A percentile compares a stretch with the other conserved stretches of the same genome.
These are phyloP conservation scores for Drosophila carrolli DNA, from an alignment of 1,140 invertebrate genomes.

Conservation along the genomic window DNA sequence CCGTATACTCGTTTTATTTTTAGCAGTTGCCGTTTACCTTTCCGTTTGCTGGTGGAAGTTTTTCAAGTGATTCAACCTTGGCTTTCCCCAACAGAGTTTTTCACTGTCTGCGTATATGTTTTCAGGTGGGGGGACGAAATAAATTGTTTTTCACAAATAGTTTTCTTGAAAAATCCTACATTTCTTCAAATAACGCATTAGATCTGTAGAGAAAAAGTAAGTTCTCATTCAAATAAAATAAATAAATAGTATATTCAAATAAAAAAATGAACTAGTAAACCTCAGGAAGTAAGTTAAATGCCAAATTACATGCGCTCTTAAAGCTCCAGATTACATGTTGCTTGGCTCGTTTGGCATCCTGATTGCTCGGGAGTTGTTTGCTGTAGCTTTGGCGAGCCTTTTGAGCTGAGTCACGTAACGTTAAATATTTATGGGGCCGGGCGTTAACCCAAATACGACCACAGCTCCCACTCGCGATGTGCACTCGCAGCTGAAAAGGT, in stretches of 20 bases:
- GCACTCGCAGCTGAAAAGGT: slow-evolving; percentile 40
- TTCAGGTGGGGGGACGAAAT: slow-evolving; percentile 2
- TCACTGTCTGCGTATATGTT: background rate
- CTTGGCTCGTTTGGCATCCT: slow-evolving; percentile 30
- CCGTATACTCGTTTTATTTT: slow-evolving; percentile 32
- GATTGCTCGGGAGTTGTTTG: slow-evolving; percentile 8
- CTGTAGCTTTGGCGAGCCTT: slow-evolving; percentile 23
- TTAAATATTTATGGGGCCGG: slow-evolving; percentile 44
- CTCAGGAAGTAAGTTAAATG: background rate
- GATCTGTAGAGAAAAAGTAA: background rate
- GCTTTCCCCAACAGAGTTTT: slow-evolving; percentile 7
- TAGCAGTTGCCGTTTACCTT: slow-evolving; percentile 12
- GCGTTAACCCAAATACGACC: slow-evolving; percentile 38
- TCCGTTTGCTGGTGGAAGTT: slow-evolving; percentile 14
- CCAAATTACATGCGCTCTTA: slow-evolving; percentile 10
- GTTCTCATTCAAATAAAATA: too few relatives aligned
- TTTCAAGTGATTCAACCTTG: slow-evolving; percentile 37
- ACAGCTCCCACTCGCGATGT: slow-evolving; percentile 12
- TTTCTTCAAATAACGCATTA: too few relatives aligned
- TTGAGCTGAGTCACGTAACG: slow-evolving; percentile 39
- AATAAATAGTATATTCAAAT: background rate
- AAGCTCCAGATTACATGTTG: slow-evolving; percentile 29
- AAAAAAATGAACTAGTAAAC: background rate
- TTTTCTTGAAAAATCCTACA: background rate
- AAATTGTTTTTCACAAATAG: slow-evolving; percentile 25